phyloP scores from a whole-genome alignment of 2,888 invertebrate genomes.

The Drosophila borborema region DNA sequence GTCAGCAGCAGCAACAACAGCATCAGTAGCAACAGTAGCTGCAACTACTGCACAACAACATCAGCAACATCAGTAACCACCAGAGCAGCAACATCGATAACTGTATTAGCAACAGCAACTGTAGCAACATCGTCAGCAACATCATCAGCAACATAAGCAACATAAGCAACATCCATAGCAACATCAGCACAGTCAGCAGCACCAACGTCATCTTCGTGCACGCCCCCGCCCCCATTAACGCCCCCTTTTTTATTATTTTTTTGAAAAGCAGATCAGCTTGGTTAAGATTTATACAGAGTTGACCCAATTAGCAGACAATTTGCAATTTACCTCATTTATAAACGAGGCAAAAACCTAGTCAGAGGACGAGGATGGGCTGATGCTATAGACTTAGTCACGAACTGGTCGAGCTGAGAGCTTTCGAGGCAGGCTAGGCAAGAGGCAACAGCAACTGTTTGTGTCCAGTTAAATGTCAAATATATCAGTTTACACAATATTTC shows the following conservation, averaged over 20 bases:
- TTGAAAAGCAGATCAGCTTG: slow-evolving; percentile 40
- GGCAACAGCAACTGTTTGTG: slow-evolving; percentile 28
- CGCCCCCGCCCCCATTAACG: slow-evolving; percentile 41
- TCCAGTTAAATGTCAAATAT: slow-evolving; percentile 69
- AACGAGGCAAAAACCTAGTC: slow-evolving; percentile 24
- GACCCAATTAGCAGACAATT: slow-evolving; percentile 75
- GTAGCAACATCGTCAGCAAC: neutral
- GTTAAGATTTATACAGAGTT: slow-evolving; percentile 47
- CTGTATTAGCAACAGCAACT: neutral
- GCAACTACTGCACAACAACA: neutral
- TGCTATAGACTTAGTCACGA: slow-evolving; percentile 48
- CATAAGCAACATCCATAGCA: neutral
- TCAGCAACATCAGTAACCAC: neutral
- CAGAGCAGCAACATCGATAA: neutral
- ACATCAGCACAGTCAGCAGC: neutral
- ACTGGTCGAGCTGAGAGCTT: slow-evolving; percentile 14
- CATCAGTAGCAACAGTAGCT: neutral
- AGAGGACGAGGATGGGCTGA: slow-evolving; percentile 11
- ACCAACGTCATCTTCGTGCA: slow-evolving; percentile 14
- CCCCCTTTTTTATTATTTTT: slow-evolving; percentile 27
- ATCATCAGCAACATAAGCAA: neutral
- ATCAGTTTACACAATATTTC: slow-evolving; percentile 20
- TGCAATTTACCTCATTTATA: slow-evolving; percentile 72
- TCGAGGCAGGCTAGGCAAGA: slow-evolving; percentile 10
- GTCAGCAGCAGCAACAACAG: neutral